Conservation (phyloP, 2,888 invertebrate genomes). For the Sminthurides aquaticus region DNA sequence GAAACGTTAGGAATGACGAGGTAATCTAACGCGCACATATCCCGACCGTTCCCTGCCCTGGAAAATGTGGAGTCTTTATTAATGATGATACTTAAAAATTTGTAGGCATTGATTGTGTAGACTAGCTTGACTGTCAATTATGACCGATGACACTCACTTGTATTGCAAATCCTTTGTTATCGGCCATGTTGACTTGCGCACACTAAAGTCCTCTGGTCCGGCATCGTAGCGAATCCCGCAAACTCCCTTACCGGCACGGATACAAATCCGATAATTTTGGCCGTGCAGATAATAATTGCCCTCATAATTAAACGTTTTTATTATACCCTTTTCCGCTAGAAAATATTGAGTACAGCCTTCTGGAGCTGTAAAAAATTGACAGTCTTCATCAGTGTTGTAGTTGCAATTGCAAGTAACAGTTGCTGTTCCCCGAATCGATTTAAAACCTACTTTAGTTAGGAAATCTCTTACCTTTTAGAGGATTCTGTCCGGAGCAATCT, state of each 20-base stretch:
- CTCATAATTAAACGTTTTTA: slow-evolving; percentile 44
- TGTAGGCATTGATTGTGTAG: too few species aligned
- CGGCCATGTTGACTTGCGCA: slow-evolving; percentile 32
- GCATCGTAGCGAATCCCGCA: slow-evolving; percentile 41
- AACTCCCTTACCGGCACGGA: slow-evolving; percentile 39
- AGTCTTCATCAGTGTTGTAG: too few species aligned
- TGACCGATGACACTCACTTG: too few species aligned
- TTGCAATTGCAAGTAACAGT: too few species aligned
- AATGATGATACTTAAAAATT: too few species aligned
- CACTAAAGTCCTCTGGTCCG: slow-evolving; percentile 33
- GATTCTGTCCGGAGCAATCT: slow-evolving; percentile 39
- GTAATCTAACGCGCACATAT: slow-evolving; percentile 36
- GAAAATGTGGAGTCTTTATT: too few species aligned
- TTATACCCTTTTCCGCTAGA: slow-evolving; percentile 39
- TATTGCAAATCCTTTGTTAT: slow-evolving; percentile 27
- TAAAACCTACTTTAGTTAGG: too few species aligned
- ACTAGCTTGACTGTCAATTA: too few species aligned
- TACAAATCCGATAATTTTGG: slow-evolving; percentile 44
- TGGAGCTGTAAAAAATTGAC: slow-evolving; percentile 39
- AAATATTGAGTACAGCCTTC: slow-evolving; percentile 45
- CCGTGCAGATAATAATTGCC: slow-evolving; percentile 43
- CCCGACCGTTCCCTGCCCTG: slow-evolving; percentile 36
- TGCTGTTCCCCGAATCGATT: neutral
- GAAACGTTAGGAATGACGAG: slow-evolving; percentile 37
- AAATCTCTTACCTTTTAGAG: slow-evolving; percentile 42